Evolutionary conservation across 2,888 invertebrate genomes (phyloP).

Genomic region (Heterodera filipjevi): DNA sequence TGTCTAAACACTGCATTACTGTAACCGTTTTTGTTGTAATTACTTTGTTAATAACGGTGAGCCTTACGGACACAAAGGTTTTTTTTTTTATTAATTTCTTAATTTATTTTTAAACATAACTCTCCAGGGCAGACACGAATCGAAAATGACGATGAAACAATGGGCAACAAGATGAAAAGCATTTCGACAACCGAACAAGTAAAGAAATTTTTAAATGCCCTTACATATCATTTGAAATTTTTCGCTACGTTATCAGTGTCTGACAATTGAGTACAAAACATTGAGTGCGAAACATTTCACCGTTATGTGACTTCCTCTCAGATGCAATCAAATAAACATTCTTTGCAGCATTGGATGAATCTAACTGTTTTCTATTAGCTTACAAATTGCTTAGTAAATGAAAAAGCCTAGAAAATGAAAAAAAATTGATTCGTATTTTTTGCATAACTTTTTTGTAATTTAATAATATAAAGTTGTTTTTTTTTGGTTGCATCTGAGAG

Average conservation of each 20-base stretch:
- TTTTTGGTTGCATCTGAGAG: too few species aligned
- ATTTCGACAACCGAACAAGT: background rate
- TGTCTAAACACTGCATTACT: background rate
- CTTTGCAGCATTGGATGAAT: too few species aligned
- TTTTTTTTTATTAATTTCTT: background rate
- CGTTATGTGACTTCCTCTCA: too few species aligned
- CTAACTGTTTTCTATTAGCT: too few species aligned
- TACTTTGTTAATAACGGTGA: background rate
- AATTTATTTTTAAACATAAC: background rate
- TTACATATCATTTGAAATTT: background rate
- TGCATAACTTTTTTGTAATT: too few species aligned
- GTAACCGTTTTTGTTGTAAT: background rate
- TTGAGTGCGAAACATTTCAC: too few species aligned
- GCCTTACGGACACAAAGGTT: background rate
- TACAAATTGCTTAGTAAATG: too few species aligned
- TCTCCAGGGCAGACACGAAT: background rate
- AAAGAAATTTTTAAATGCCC: background rate
- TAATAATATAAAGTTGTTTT: too few species aligned
- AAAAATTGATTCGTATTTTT: too few species aligned
- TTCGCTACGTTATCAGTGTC: background rate
- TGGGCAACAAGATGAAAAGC: background rate
- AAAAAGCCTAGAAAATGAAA: too few species aligned
- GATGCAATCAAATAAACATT: too few species aligned
- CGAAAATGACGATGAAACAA: background rate
- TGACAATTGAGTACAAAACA: too few species aligned